Evolutionary conservation across 2,888 invertebrate genomes (phyloP).

Genomic region (Autographa pulchrina): DNA sequence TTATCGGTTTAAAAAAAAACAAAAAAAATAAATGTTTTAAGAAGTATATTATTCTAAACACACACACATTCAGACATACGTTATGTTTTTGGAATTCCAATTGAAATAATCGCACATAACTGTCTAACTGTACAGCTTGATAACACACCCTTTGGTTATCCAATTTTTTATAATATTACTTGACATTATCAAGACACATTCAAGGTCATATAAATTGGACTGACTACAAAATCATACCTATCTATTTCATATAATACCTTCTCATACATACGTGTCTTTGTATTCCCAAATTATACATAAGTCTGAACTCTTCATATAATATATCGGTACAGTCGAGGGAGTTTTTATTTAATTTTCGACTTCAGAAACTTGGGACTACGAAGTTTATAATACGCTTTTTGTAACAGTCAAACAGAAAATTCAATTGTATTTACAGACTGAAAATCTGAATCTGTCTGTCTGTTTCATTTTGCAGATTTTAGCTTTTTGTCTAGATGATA

Average conservation of each 20-base stretch:
- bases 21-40: too few relatives aligned
- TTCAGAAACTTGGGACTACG: constrained; percentile 36
- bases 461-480: constrained; percentile 25
- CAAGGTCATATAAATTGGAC: neutral
- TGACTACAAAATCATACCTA: neutral
- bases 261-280: neutral
- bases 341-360: constrained; percentile 55
- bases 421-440: constrained; percentile 33
- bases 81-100: too few relatives aligned
- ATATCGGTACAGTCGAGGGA: constrained; percentile 24
- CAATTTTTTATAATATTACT: too few relatives aligned
- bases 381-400: constrained; percentile 51
- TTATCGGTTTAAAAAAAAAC: too few relatives aligned
- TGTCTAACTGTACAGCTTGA: too few relatives aligned
- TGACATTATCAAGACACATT: too few relatives aligned
- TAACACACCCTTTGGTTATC: too few relatives aligned
- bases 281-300: constrained; percentile 17
- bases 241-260: neutral
- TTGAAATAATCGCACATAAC: too few relatives aligned
- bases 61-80: too few relatives aligned
- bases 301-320: constrained; percentile 27
- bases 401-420: constrained; percentile 48
- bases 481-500: neutral
- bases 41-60: too few relatives aligned
- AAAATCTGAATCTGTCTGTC: constrained; percentile 23